Conservation (phyloP, 2,888 invertebrate species). For the Calameuta filiformis region DNA sequence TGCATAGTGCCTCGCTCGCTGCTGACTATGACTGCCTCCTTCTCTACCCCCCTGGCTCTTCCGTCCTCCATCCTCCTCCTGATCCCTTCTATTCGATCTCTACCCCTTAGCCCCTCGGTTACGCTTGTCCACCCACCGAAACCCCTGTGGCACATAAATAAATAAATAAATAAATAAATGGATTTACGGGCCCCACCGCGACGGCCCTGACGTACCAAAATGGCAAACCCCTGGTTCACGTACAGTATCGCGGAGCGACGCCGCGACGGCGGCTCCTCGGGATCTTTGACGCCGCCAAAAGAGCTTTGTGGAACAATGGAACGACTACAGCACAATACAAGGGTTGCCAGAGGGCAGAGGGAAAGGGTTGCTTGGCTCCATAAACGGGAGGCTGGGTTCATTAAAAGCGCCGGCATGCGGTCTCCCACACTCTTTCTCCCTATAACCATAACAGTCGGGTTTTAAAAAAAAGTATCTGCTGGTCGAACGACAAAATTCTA, state of each 20-base stretch:
- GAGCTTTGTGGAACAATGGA: too few species aligned
- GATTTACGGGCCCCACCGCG: conserved; percentile 52
- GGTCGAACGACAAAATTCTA: too few species aligned
- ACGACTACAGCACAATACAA: neutral
- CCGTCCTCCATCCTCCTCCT: conserved; percentile 18
- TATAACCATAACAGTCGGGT: too few species aligned
- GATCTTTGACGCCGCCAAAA: too few species aligned
- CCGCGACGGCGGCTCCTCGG: too few species aligned
- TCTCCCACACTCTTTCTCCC: too few species aligned
- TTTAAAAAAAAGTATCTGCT: too few species aligned
- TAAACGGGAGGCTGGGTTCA: too few species aligned
- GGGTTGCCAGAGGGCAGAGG: neutral
- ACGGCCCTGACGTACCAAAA: neutral
- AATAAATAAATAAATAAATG: conserved; percentile 65
- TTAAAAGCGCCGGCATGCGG: too few species aligned
- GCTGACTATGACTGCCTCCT: neutral
- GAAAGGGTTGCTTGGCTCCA: neutral
- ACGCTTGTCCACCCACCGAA: conserved; percentile 34
- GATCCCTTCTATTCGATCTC: conserved; percentile 23
- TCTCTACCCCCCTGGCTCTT: conserved; percentile 23
- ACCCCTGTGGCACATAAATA: conserved; percentile 63
- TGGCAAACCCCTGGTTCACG: too few species aligned
- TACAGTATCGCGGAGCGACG: too few species aligned
- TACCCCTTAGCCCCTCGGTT: conserved; percentile 26
- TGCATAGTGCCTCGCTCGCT: conserved; percentile 27